Conservation (phyloP, 2,888 invertebrate species). For the Cheilosia pagana region DNA sequence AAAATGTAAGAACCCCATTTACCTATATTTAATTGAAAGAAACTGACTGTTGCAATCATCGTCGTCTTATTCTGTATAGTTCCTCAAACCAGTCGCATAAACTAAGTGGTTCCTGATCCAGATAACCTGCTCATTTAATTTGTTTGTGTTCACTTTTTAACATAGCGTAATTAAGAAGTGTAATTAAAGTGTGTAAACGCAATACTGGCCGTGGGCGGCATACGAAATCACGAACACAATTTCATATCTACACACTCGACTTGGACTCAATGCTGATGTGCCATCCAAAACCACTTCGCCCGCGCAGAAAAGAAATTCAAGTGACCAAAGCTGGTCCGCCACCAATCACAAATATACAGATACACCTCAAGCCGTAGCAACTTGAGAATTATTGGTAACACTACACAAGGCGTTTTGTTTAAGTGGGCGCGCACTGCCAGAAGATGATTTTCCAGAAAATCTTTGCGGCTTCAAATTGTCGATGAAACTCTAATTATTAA, state of each 20-base stretch:
- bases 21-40: constrained; percentile 4
- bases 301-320: constrained; percentile 16
- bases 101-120: not conserved
- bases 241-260: not conserved
- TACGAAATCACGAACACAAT: constrained; percentile 7
- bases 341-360: not conserved
- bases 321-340: not conserved
- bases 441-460: constrained; percentile 2
- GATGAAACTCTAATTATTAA: not conserved
- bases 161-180: constrained; percentile 46
- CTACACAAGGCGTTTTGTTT: not conserved
- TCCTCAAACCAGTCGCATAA: constrained; percentile 12
- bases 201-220: constrained; percentile 35
- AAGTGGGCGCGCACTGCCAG: constrained; percentile 20
- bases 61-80: not conserved
- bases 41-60: not conserved
- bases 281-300: constrained; percentile 22
- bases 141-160: not conserved
- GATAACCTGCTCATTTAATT: not conserved
- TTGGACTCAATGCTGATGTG: not conserved
- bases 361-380: constrained; percentile 15
- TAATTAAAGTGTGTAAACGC: constrained; percentile 9
- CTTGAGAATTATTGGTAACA: constrained; percentile 24
- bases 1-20: constrained; percentile 19
- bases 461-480: not conserved